Evolutionary conservation across 1,140 invertebrate species (phyloP).

Genomic region (Ptiloglossa arizonensis): DNA sequence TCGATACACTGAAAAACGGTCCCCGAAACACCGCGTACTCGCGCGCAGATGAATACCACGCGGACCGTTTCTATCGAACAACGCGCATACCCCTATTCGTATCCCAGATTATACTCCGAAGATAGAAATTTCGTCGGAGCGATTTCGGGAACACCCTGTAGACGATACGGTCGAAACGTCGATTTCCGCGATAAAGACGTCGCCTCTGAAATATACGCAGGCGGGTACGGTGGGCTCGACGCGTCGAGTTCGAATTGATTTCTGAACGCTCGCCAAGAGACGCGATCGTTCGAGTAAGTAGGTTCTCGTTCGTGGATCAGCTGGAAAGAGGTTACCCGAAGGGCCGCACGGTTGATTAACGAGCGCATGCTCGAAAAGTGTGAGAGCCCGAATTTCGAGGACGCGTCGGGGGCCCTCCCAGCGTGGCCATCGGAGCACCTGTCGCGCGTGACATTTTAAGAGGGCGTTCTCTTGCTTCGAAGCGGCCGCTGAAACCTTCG

Average conservation of each 20-base stretch:
- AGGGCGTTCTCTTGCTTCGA: constrained; percentile 23
- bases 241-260: neutral
- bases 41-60: too few species aligned
- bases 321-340: constrained; percentile 39
- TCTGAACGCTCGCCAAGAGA: neutral
- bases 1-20: too few species aligned
- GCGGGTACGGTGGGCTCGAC: neutral
- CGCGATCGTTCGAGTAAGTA: constrained; percentile 9
- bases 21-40: too few species aligned
- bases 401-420: constrained; percentile 42
- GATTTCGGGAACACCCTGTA: neutral
- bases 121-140: too few species aligned
- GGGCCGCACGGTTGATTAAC: constrained; percentile 50
- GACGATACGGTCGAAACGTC: neutral
- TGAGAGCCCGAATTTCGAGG: constrained; percentile 53
- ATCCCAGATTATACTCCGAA: too few species aligned
- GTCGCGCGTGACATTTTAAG: constrained; percentile 37
- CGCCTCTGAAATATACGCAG: too few species aligned
- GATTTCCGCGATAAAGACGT: too few species aligned
- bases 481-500: neutral
- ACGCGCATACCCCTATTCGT: too few species aligned
- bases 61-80: too few species aligned
- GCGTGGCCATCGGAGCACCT: constrained; percentile 38
- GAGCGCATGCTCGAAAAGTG: constrained; percentile 53
- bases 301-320: constrained; percentile 2